Evolutionary conservation across 2,113 vertebrate species (phyloP), one percentile per base, ranked within the genome.

Genomic region (Campylorhamphus procurvoides): DNA sequence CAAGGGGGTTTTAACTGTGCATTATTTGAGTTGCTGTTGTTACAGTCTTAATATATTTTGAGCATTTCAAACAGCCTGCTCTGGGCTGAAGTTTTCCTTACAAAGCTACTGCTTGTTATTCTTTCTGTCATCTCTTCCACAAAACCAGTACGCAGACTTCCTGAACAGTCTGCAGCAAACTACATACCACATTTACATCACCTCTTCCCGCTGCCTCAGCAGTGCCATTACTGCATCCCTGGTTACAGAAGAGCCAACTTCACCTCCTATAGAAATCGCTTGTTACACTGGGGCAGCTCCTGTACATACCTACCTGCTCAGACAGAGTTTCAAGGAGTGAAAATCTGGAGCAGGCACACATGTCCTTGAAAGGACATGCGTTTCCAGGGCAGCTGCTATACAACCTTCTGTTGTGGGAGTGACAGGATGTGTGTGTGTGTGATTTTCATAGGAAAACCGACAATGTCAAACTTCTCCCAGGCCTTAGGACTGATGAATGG

Each of bases 21-120:
- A 29, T 82, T 84, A 86, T 84, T 87, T 84, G 66, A 89, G 66
- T 62, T 93, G 77, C 42, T 93, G 84, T 93, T 2, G 9, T 72
- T 95, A 56, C 39, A 82, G 44, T 80, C 71, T 59, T 81, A 81
- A 78, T 94, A 53, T 37, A 84, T 87, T 82, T 60, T 42, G n/a
- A 91, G 69, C 60, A 27, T 91, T 93, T 94, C 87, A 93, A 92
- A 90, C 53, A 85, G 49, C 33, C 49, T 89, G 53, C 81, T 96
- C 66, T 87, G 84, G 86, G 53, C 81, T 89, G 66, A 89, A 69
- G 33, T 79, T 69, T 87, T 92, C 81, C 69, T 75, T 49, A 72
- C 73, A 79, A 87, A 94, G 62, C 50, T 80, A 56, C 78, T 88
- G 67, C 12, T 87, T 87, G n/a, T 75, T 95, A 72, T 63, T 27